Base-by-base conservation (phyloP, 2,113 vertebrate genomes). In the Montifringilla adamsi region DNA sequence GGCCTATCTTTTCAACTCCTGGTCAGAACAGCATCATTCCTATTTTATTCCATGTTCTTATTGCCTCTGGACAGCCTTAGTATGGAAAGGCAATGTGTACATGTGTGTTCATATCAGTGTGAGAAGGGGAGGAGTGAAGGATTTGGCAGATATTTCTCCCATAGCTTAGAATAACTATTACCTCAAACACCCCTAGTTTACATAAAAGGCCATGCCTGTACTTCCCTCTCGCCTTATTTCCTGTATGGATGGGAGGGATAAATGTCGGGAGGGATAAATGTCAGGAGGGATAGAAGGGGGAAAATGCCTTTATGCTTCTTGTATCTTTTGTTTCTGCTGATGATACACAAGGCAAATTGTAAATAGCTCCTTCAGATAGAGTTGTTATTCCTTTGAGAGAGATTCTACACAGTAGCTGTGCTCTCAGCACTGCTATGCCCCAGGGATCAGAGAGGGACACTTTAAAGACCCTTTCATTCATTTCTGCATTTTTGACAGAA, bases 241-340 rank as follows among this genome's bases (percentile, higher is more conserved):
- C 86, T 94, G 12, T 55, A 33, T 91, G 58, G 39, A 35, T 81
- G 72, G 49, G 15, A 56, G 44, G 10, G 5, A 66, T 70, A 70
- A 58, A 93, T 63, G 50, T 86, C 73, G 70, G 39, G 41, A 89
- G 20, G 28, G 20, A 44, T 70, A 70, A 58, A 93, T 63, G 50
- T 86, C 73, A 74, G 39, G 41, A 89, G 20, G 28, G 20, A 44
- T 56, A 80, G 43, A 53, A 2, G 4, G 15, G 53, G 30, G 33
- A 49, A 80, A 89, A 95, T 89, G 28, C 24, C 81, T 95, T 94
- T 97, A 77, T 93, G 52, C 93, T 95, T 87, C 43, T 95, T 97
- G 69, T 95, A 20, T 93, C 94, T 96, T 97, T 96, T 97, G 89
- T 97, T 98, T 98, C 90, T 98, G 97, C 91, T 98, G 96, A 97